Percentiles rank a stretch among this genome's conserved stretches.
Evolutionary conservation across 2,797 vertebrate species (phyloP).

Genomic region (Labroides dimidiatus): DNA sequence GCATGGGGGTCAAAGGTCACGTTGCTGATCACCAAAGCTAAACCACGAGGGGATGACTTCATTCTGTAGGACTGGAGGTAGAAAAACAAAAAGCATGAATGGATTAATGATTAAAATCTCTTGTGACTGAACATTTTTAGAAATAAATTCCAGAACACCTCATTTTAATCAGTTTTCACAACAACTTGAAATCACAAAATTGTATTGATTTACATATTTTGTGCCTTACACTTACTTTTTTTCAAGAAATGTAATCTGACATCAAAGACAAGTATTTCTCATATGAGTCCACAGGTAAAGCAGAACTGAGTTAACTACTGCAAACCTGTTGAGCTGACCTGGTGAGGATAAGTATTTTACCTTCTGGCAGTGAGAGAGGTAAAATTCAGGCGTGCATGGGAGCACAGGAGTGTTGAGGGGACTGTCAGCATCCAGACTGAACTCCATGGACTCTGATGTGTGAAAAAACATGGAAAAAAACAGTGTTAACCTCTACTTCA

Average conservation of each 20-base stretch:
- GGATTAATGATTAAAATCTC: background rate
- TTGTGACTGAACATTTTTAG: background rate
- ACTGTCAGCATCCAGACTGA: slow-evolving; percentile 91
- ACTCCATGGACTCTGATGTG: slow-evolving; percentile 85
- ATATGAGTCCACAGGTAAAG: slow-evolving; percentile 1
- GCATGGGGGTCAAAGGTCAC: slow-evolving; percentile 85
- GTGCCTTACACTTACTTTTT: background rate
- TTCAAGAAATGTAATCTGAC: background rate
- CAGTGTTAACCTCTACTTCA: slow-evolving; percentile 10
- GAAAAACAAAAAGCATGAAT: background rate
- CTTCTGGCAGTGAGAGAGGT: slow-evolving; percentile 85
- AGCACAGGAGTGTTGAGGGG: slow-evolving; percentile 85
- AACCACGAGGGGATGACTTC: slow-evolving; percentile 88
- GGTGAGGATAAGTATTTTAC: slow-evolving; percentile 75
- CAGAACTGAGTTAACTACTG: background rate
- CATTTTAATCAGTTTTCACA: background rate
- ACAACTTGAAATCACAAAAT: background rate
- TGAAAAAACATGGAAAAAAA: slow-evolving; percentile 24
- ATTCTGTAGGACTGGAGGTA: slow-evolving; percentile 90
- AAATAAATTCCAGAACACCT: background rate
- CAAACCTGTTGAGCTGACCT: slow-evolving; percentile 3
- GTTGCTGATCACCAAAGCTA: slow-evolving; percentile 94
- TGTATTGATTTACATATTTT: background rate
- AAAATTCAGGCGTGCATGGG: slow-evolving; percentile 89
- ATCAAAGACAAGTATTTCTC: background rate